Conservation (phyloP, 2,888 invertebrate genomes). For the Augochlorella aurata region DNA sequence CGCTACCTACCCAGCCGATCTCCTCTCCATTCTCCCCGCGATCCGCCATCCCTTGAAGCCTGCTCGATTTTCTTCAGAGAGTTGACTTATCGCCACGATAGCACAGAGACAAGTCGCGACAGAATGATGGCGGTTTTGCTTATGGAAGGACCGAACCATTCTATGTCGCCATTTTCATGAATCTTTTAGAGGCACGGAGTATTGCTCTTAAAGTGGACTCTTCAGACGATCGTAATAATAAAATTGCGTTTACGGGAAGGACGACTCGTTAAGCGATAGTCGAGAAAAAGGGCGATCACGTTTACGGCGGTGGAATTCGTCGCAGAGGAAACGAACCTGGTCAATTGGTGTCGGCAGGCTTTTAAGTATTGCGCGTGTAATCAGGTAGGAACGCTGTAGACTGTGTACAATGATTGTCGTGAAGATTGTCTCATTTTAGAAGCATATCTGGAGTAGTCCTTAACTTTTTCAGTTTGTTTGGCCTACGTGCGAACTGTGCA, state of each 20-base stretch:
- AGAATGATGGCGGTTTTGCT: slow-evolving; percentile 41
- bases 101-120: slow-evolving; percentile 14
- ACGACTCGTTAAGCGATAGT: slow-evolving; percentile 48
- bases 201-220: slow-evolving; percentile 36
- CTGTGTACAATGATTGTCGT: too few relatives aligned
- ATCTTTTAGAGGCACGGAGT: slow-evolving; percentile 38
- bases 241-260: slow-evolving; percentile 40
- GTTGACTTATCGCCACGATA: slow-evolving; percentile 62
- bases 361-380: not conserved
- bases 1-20: not conserved
- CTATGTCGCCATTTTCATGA: slow-evolving; percentile 35
- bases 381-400: not conserved
- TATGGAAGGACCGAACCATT: slow-evolving; percentile 10
- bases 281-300: slow-evolving; percentile 25
- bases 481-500: too few relatives aligned
- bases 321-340: not conserved
- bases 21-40: slow-evolving; percentile 4
- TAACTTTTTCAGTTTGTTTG: too few relatives aligned
- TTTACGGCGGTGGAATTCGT: slow-evolving; percentile 25
- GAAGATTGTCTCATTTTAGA: too few relatives aligned
- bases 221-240: slow-evolving; percentile 43
- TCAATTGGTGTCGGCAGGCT: not conserved
- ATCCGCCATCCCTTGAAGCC: slow-evolving; percentile 14
- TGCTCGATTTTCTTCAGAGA: slow-evolving; percentile 50
- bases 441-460: too few relatives aligned